Evolutionary conservation across 1,140 invertebrate species (phyloP).

Genomic region (Elymnias hypermnestra): DNA sequence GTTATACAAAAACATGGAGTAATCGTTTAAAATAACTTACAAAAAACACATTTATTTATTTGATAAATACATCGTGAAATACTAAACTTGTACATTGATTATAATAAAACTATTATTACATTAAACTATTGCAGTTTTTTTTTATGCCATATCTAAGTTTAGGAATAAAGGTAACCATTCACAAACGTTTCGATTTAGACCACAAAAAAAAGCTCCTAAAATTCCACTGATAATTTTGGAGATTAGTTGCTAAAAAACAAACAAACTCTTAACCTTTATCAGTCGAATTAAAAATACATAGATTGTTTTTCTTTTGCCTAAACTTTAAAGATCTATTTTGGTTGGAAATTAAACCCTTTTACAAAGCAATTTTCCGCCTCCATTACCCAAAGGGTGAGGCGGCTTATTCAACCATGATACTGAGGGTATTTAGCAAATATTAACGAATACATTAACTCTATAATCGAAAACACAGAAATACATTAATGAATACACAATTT

Average conservation of each 20-base stretch:
- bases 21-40: conserved; percentile 73
- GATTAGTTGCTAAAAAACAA: too few species aligned
- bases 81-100: conserved; percentile 68
- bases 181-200: not conserved
- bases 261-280: too few species aligned
- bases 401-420: not conserved
- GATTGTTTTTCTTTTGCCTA: not conserved
- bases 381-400: conserved; percentile 7
- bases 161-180: not conserved
- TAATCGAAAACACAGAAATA: too few species aligned
- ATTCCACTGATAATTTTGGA: not conserved
- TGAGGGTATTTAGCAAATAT: too few species aligned
- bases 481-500: too few species aligned
- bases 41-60: conserved; percentile 68
- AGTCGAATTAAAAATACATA: too few species aligned
- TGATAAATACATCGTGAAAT: conserved; percentile 63
- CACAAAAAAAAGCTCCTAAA: not conserved
- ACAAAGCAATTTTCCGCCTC: conserved; percentile 16
- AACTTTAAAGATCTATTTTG: conserved; percentile 7
- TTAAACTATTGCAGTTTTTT: conserved; percentile 12
- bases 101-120: conserved; percentile 51
- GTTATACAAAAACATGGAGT: conserved; percentile 74
- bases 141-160: conserved; percentile 5
- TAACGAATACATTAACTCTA: too few species aligned
- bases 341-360: conserved; percentile 12